These are phyloP conservation scores for Azemiops feae DNA, from an alignment of 2,113 vertebrate species.

Conservation along the genomic window DNA sequence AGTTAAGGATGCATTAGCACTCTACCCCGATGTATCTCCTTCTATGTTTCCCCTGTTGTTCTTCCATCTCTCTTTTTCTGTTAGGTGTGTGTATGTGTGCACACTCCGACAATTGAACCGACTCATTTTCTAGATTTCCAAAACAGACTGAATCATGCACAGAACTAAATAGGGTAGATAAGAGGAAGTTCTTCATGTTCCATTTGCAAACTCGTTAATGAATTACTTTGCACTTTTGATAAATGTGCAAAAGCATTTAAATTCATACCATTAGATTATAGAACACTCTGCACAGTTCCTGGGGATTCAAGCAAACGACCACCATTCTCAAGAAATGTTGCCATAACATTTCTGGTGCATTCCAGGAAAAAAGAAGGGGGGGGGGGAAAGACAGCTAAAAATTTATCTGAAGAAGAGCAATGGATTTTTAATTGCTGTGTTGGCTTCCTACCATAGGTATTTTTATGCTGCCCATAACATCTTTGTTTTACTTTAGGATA, in stretches of 20 bases:
- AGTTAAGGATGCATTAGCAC: background rate
- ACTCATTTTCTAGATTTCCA: background rate
- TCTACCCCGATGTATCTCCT: background rate
- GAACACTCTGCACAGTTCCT: background rate
- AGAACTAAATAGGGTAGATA: background rate
- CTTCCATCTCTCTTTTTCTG: background rate
- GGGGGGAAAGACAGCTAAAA: background rate
- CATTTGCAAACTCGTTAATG: background rate
- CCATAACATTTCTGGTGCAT: background rate
- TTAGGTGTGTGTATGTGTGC: background rate
- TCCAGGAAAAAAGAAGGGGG: background rate
- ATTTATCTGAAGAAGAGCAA: background rate
- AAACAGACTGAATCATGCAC: background rate
- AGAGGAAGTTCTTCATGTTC: background rate
- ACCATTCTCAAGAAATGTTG: background rate
- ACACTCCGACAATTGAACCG: background rate
- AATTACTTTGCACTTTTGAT: background rate
- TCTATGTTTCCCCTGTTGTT: background rate
- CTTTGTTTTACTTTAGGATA: background rate
- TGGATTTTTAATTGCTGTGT: conserved; percentile 1
- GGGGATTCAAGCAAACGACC: background rate
- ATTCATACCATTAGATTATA: background rate
- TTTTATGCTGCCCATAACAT: background rate
- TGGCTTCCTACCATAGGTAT: background rate
- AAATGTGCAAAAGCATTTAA: background rate